phyloP scores from a whole-genome alignment of 1,140 invertebrate genomes.

The Monochamus saltuarius region DNA sequence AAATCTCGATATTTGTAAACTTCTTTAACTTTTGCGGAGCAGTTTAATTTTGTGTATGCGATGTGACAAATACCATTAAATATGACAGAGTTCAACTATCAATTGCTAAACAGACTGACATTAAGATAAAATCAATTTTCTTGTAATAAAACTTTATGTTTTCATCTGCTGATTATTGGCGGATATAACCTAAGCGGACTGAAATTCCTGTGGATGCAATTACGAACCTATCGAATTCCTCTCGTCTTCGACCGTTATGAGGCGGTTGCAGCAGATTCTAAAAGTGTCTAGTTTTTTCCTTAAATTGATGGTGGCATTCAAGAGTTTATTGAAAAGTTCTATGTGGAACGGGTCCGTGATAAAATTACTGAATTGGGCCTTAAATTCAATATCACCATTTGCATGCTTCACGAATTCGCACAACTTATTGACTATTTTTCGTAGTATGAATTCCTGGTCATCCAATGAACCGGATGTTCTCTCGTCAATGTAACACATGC shows the following conservation, averaged over 20 bases:
- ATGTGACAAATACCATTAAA: too few species aligned
- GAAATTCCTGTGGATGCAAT: too few species aligned
- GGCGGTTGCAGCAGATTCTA: slow-evolving; percentile 34
- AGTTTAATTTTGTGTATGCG: too few species aligned
- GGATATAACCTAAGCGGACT: too few species aligned
- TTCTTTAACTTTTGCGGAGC: too few species aligned
- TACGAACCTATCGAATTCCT: slow-evolving; percentile 34
- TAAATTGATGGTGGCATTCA: slow-evolving; percentile 27
- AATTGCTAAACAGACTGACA: too few species aligned
- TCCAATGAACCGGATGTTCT: slow-evolving; percentile 22
- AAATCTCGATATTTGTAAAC: too few species aligned
- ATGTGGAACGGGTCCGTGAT: slow-evolving; percentile 9
- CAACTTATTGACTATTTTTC: slow-evolving; percentile 30
- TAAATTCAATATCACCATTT: not conserved
- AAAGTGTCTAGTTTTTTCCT: slow-evolving; percentile 32
- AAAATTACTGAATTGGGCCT: not conserved
- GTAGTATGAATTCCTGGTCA: slow-evolving; percentile 35
- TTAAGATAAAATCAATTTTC: too few species aligned
- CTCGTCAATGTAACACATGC: slow-evolving; percentile 31
- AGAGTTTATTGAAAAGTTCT: slow-evolving; percentile 31
- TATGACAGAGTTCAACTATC: too few species aligned
- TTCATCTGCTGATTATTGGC: too few species aligned
- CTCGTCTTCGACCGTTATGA: slow-evolving; percentile 40
- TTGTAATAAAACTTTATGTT: too few species aligned
- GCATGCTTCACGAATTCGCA: slow-evolving; percentile 20